Evolutionary conservation across 1,140 invertebrate species (phyloP), one percentile per base, ranked within the genome.

Genomic region (Drosophila truncata): DNA sequence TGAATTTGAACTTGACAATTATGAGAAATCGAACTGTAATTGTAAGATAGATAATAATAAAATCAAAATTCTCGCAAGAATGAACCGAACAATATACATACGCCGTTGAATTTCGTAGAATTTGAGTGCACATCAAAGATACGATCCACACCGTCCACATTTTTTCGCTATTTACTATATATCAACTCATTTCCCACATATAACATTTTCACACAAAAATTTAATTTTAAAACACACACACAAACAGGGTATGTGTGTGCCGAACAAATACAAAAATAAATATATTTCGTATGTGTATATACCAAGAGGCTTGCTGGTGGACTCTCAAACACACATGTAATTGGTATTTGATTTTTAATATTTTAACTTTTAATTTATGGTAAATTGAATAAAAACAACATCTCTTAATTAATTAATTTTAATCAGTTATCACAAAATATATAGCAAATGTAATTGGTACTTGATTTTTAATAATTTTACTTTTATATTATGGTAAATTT

Each of bases 111-210:
- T 61, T 70, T 61, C 31, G 63, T 54, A 79, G 35, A 82, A 76
- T 87, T 71, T 82, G 79, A 87, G 62, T 76, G 64, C 79, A 86
- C 79, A 76, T 79, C 44, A 71, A 78, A 82, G 52, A 79, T 78
- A 82, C 62, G 79, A 54, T 86, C 83, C 67, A 87, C 83, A 87
- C 79, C 79, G 83, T 82, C 79, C 79, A 87, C 82, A 79, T 85
- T 85, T 65, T 82, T 62, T 78, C 46, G 63, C 71, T 86, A 67
- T 79, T 82, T 86, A 71, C 74, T 82, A 85, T 61, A 85, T 61
- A 82, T 65, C 44, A 44, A 20, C 41, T 44, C 18, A 46, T 46
- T 46, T 46, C 44, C 44, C 20, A 44, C 55, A 76, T 58, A 76
- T 39, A 59, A 31, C 42, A 20, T 39, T 69, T 77, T 54, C 50